Base-by-base conservation (phyloP, 2,113 vertebrate genomes). In the Protobothrops mucrosquamatus region DNA sequence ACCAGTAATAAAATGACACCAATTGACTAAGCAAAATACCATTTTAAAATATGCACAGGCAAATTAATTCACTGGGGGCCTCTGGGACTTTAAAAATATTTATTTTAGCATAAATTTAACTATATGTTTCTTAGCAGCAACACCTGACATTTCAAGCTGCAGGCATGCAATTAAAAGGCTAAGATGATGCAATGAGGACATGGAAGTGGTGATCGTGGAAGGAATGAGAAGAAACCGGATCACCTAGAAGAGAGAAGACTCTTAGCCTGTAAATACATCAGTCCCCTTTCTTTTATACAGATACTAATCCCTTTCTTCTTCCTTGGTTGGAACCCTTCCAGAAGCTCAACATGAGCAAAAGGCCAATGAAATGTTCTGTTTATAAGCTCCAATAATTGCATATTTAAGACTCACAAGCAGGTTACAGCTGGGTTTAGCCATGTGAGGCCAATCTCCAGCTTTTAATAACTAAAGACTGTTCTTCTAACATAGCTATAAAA, bases 371-470 rank as follows among this genome's bases (percentile, higher is more conserved):
- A 89, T 59, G 88, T 29, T 85, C 81, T 89, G 20, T 92, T 85
- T 85, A 92, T 55, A 10, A 55, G 64, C 87, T 92, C 55, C 56
- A 92, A 85, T 92, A 92, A 92, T 89, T 89, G 92, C 92, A 92
- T 89, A 89, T 89, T 92, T 85, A 89, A 92, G 64, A 89, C 51
- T 56, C 52, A 81, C 52, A 56, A 81, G 87, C 54, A 92, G 92
- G 88, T 89, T 92, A 92, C 92, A 92, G 52, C 88, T 92, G 88
- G 54, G 69, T 85, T n/a, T 85, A 89, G 69, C 54, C 87, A 89
- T 18, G 69, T 85, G 88, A 89, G 54, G 54, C 92, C 54, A 89
- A 89, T 85, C 69, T 92, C 88, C 88, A 85, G 43, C 54, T 92
- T 85, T 43, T 89, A 59, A 92, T 59, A 92, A 46, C 92, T 46